Conservation (phyloP, 2,113 vertebrate genomes). For the Semicossyphus pulcher region DNA sequence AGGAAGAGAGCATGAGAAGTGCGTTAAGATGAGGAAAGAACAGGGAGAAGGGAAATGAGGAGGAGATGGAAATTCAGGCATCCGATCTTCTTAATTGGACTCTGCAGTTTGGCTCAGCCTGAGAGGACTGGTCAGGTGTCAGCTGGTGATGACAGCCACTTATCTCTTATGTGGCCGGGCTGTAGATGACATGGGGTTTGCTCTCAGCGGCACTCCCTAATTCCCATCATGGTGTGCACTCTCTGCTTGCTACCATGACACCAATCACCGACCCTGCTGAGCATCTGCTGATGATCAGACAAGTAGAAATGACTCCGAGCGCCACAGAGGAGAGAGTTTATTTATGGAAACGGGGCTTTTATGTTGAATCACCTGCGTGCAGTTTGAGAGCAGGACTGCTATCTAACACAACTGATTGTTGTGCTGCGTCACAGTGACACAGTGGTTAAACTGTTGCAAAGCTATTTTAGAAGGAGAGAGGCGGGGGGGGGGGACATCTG, state of each 20-base stretch:
- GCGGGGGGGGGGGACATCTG: neutral
- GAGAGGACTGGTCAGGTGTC: slow-evolving; percentile 49
- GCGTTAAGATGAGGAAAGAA: neutral
- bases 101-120: slow-evolving; percentile 2
- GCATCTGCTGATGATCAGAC: slow-evolving; percentile 35
- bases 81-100: slow-evolving; percentile 3
- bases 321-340: neutral
- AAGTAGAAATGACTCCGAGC: neutral
- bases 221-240: slow-evolving; percentile 21
- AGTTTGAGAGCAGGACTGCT: neutral
- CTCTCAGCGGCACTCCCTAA: slow-evolving; percentile 1
- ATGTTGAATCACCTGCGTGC: neutral
- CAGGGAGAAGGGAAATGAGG: neutral
- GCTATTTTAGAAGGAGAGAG: slow-evolving; percentile 17
- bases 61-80: neutral
- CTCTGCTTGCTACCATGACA: slow-evolving; percentile 40
- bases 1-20: neutral
- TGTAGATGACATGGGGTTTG: slow-evolving; percentile 18
- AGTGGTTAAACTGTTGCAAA: neutral
- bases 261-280: slow-evolving; percentile 29
- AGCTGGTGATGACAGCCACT: slow-evolving; percentile 49
- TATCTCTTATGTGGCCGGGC: slow-evolving; percentile 16
- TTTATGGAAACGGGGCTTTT: neutral
- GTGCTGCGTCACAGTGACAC: neutral
- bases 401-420: neutral